A percentile compares a stretch with the other conserved stretches of the same genome.
phyloP scores from a whole-genome alignment of 2,797 vertebrate genomes.

The Typhlichthys subterraneus region DNA sequence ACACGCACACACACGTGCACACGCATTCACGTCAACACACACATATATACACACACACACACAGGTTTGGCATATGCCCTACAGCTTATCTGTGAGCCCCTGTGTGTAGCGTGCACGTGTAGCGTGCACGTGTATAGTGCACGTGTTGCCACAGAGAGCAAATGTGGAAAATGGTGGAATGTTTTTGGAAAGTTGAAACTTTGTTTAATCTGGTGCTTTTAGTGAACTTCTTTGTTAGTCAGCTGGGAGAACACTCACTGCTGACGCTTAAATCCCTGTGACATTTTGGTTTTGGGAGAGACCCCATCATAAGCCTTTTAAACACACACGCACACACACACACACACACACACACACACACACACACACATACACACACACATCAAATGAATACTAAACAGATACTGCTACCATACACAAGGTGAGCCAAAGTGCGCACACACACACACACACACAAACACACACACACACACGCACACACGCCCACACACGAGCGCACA shows the following conservation, averaged over 20 bases:
- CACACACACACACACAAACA: slow-evolving; percentile 31
- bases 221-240: slow-evolving; percentile 64
- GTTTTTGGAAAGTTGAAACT: slow-evolving; percentile 64
- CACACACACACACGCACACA: slow-evolving; percentile 54
- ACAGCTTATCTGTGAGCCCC: slow-evolving; percentile 66
- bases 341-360: slow-evolving; percentile 9
- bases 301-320: slow-evolving; percentile 53
- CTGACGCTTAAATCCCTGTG: slow-evolving; percentile 67
- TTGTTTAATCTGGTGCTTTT: slow-evolving; percentile 71
- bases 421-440: slow-evolving; percentile 67
- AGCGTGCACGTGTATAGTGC: slow-evolving; percentile 34
- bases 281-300: slow-evolving; percentile 66
- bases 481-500: slow-evolving; percentile 31
- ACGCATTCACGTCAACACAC: too few relatives aligned
- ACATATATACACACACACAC: slow-evolving; percentile 5
- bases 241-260: slow-evolving; percentile 63
- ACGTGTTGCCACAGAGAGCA: slow-evolving; percentile 60
- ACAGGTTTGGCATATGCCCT: slow-evolving; percentile 59
- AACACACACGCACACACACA: slow-evolving; percentile 30
- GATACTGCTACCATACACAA: slow-evolving; percentile 46
- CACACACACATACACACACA: slow-evolving; percentile 6
- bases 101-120: slow-evolving; percentile 39
- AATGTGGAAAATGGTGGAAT: slow-evolving; percentile 50
- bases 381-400: slow-evolving; percentile 57
- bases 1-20: too few relatives aligned